Percentiles rank a stretch among this genome's conserved stretches.
phyloP scores from a whole-genome alignment of 2,113 vertebrate genomes.

The Theristicus caerulescens region DNA sequence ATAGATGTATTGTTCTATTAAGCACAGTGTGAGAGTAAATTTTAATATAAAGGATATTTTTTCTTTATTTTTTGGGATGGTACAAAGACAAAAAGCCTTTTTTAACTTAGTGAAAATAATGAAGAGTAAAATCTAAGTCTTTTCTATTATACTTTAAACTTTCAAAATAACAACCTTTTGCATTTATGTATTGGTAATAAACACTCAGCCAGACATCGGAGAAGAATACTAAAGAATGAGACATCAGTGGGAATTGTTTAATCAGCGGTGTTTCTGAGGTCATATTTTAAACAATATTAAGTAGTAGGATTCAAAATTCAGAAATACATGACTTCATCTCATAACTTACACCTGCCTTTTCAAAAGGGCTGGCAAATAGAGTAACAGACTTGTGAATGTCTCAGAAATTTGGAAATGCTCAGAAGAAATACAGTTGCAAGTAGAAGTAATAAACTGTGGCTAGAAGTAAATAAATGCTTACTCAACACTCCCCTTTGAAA shows the following conservation, averaged over 20 bases:
- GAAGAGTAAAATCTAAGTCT: neutral
- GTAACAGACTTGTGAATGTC: neutral
- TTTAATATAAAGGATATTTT: slow-evolving; percentile 47
- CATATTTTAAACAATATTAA: neutral
- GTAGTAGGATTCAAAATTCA: neutral
- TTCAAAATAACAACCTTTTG: neutral
- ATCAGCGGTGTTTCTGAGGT: neutral
- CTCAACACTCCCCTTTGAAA: neutral
- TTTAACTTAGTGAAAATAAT: neutral
- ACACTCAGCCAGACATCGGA: neutral
- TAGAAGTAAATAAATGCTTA: neutral
- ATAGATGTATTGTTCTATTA: slow-evolving; percentile 69
- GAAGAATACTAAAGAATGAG: neutral
- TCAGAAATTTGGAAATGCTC: neutral
- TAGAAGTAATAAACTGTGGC: neutral
- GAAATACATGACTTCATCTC: neutral
- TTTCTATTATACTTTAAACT: neutral
- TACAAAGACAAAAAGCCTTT: neutral
- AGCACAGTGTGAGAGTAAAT: slow-evolving; percentile 29
- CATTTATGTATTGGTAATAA: neutral
- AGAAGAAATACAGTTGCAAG: neutral
- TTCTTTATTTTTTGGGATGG: neutral
- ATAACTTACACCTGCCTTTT: neutral
- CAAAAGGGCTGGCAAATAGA: neutral
- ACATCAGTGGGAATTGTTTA: neutral